phyloP scores from a whole-genome alignment of 2,888 invertebrate species.

The Caenorhabditis sinica region DNA sequence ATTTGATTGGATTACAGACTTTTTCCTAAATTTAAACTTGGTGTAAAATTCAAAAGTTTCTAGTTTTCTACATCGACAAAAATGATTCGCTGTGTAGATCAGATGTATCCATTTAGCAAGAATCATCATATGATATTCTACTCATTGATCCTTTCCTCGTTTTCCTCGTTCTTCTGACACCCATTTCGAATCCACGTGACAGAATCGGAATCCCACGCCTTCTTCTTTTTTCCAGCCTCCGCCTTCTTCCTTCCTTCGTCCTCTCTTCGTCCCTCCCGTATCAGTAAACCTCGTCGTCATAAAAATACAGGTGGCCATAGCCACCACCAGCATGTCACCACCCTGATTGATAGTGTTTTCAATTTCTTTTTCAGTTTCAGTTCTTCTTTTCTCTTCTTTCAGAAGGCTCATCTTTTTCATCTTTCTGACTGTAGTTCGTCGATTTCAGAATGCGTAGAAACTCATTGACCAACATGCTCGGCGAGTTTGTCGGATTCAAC shows the following conservation, averaged over 20 bases:
- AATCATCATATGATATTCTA: conserved; percentile 32
- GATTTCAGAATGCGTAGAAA: conserved; percentile 68
- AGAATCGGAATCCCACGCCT: conserved; percentile 37
- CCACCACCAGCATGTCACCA: conserved; percentile 24
- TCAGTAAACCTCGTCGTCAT: conserved; percentile 40
- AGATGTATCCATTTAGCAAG: neutral
- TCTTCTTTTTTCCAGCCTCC: conserved; percentile 50
- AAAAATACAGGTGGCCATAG: conserved; percentile 33
- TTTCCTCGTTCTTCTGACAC: conserved; percentile 45
- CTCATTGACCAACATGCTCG: conserved; percentile 76
- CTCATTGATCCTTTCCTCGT: conserved; percentile 58
- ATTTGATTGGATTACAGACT: neutral
- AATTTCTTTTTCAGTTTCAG: conserved; percentile 22
- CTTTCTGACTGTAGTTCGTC: neutral
- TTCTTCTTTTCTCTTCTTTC: conserved; percentile 17
- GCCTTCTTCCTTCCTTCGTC: conserved; percentile 28
- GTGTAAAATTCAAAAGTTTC: neutral
- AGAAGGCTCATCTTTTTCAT: neutral
- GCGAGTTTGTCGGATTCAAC: conserved; percentile 78
- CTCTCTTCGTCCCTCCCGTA: conserved; percentile 7
- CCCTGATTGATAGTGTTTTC: conserved; percentile 62
- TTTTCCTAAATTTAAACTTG: neutral
- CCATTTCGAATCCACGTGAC: conserved; percentile 48
- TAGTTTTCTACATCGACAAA: neutral
- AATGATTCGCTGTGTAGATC: conserved; percentile 1